Conservation (phyloP, 2,888 invertebrate species). For the Diplolepis rosae region DNA sequence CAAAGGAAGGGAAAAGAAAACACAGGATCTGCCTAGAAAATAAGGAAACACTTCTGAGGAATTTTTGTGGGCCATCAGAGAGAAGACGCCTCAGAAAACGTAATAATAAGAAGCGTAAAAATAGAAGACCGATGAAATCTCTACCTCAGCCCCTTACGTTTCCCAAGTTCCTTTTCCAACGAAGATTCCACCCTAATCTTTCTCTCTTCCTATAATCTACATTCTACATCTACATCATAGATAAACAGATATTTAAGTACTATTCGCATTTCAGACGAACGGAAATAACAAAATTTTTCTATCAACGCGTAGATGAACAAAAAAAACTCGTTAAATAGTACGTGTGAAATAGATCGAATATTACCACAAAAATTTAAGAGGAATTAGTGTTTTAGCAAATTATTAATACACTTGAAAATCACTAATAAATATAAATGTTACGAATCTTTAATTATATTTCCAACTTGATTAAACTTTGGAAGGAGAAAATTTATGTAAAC, state of each 20-base stretch:
- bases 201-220: too few relatives aligned
- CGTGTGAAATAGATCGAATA: too few relatives aligned
- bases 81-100: slow-evolving; percentile 4
- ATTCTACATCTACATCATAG: background rate
- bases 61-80: slow-evolving; percentile 1
- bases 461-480: too few relatives aligned
- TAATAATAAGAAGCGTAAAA: slow-evolving; percentile 4
- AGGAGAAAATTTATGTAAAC: too few relatives aligned
- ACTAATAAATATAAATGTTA: too few relatives aligned
- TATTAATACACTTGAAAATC: too few relatives aligned
- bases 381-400: too few relatives aligned
- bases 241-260: background rate
- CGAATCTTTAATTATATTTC: too few relatives aligned
- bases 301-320: too few relatives aligned
- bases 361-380: too few relatives aligned
- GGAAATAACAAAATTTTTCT: background rate
- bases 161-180: background rate
- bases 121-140: background rate
- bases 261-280: background rate
- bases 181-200: background rate
- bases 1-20: background rate
- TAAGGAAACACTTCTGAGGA: slow-evolving; percentile 4
- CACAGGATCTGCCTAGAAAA: background rate
- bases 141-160: background rate
- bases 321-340: too few relatives aligned